A percentile compares a stretch with the other conserved stretches of the same genome.
Evolutionary conservation across 2,113 vertebrate species (phyloP).

Genomic region (Nyctibius bracteatus): DNA sequence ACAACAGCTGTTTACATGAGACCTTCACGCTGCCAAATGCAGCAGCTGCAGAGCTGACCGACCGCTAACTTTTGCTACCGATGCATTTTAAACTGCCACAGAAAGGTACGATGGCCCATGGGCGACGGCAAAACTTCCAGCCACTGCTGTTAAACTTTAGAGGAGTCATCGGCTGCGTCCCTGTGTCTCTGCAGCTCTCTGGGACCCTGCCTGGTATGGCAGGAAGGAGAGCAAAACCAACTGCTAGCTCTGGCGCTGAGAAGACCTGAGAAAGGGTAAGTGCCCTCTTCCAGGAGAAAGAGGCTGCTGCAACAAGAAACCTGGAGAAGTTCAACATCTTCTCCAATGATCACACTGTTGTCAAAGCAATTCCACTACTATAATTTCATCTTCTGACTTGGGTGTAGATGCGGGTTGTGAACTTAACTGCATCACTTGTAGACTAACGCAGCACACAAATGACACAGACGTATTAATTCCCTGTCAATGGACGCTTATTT

Average conservation of each 20-base stretch:
- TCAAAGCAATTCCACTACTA: neutral
- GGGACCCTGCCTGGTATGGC: neutral
- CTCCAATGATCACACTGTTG: neutral
- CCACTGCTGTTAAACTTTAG: neutral
- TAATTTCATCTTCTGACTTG: neutral
- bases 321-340: neutral
- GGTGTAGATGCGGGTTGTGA: neutral
- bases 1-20: neutral
- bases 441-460: neutral
- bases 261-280: neutral
- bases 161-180: neutral
- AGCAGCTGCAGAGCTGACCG: neutral
- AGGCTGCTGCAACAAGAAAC: neutral
- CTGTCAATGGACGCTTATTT: neutral
- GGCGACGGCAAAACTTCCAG: neutral
- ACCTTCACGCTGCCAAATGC: accelerated
- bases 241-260: neutral
- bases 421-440: neutral
- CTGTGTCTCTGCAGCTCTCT: neutral
- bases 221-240: neutral
- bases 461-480: neutral
- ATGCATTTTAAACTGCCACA: neutral
- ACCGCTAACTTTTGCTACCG: neutral
- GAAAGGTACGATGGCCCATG: accelerated
- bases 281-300: neutral